Evolutionary conservation across 2,113 vertebrate genomes (phyloP), one percentile per base, ranked within the genome.

Genomic region (Triplophysa rosa): DNA sequence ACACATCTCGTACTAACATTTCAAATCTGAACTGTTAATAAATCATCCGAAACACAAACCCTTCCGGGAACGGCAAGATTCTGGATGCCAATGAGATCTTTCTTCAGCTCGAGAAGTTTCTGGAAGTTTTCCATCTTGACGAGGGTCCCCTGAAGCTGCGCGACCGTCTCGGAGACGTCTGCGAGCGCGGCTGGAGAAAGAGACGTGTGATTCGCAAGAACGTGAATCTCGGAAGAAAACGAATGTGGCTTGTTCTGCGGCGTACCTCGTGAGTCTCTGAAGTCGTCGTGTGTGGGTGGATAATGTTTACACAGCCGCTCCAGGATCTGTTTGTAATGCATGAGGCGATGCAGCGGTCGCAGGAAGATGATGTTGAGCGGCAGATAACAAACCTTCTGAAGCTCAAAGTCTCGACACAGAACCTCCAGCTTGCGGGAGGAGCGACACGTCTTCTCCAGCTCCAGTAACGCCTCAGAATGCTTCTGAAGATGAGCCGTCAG

Each of bases 61-160:
- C 98, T 93, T 82, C 94, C 95, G 2, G 95, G 95, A 76, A 92
- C 89, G 77, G 95, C 94, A 1, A 99, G 94, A 92, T 94, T 96
- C 91, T 99, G 95, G 1, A 96, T 88, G 83, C 96, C 96, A 58
- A 96, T 93, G 89, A 99, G 89, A 87, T 99, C 98, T 81, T 98
- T 99, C 90, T 96, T 97, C 80, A 98, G 93, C 87, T 99, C 98
- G 52, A 98, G 93, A 4, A 99, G 93, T 85, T 98, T 99, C 93
- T 98, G 98, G 89, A 96, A 96, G 84, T 99, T 99, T 89, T 99
- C 98, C 94, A 98, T 98, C 91, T 98, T 98, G 88, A 98, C 92
- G 89, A 99, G 94, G 23, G 92, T 95, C 64, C 93, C 92, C 1
- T 98, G 95, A 62, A 98, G 94, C 84, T 96, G 96, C 2, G 94